Evolutionary conservation across 1,140 invertebrate species (phyloP).

Genomic region (Brachionus koreanus): DNA sequence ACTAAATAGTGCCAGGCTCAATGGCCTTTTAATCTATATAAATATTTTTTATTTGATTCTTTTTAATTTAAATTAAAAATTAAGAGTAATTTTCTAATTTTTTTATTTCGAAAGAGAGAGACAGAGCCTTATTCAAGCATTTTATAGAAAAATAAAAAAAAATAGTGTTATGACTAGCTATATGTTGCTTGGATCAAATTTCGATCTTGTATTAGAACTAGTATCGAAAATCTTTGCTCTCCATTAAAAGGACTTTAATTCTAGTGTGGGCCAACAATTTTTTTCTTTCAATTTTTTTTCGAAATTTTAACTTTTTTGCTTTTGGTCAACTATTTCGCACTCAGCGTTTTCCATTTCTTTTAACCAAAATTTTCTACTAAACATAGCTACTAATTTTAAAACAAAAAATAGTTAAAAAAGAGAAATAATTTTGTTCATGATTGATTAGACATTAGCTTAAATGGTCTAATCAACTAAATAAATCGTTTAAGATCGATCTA

Average conservation of each 20-base stretch:
- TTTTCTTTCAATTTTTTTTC: neutral
- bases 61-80: neutral
- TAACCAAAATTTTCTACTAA: too few relatives aligned
- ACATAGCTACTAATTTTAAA: too few relatives aligned
- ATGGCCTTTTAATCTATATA: neutral
- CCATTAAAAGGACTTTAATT: neutral
- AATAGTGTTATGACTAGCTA: neutral
- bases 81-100: neutral
- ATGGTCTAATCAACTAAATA: too few relatives aligned
- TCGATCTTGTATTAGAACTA: neutral
- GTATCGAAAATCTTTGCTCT: neutral
- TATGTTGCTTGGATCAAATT: neutral
- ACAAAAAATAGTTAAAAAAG: too few relatives aligned
- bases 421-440: too few relatives aligned
- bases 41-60: neutral
- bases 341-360: too few relatives aligned
- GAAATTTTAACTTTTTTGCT: too few relatives aligned
- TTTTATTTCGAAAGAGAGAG: neutral
- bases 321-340: too few relatives aligned
- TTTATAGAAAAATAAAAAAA: neutral
- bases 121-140: neutral
- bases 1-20: neutral
- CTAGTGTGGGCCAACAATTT: neutral
- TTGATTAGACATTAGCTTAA: too few relatives aligned
- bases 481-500: too few relatives aligned